Conservation (phyloP, 1,140 invertebrate genomes). For the Musca domestica region DNA sequence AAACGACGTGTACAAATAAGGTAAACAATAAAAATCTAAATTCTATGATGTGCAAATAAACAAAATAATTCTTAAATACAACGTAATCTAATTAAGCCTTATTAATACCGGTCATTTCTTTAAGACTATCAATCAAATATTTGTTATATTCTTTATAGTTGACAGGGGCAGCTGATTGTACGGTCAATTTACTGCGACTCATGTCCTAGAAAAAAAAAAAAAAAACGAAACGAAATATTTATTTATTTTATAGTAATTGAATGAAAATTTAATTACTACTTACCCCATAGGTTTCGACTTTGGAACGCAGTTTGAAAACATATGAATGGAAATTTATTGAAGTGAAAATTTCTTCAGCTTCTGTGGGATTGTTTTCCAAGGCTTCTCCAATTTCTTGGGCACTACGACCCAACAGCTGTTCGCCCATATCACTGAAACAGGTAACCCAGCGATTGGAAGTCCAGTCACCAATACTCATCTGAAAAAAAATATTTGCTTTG, state of each 20-base stretch:
- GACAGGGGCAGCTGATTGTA: conserved; percentile 65
- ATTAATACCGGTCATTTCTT: conserved; percentile 60
- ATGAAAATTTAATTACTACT: neutral
- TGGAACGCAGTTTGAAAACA: no score
- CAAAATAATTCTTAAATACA: neutral
- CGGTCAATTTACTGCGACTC: conserved; percentile 72
- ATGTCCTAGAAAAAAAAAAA: conserved; percentile 69
- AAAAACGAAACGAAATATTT: no score
- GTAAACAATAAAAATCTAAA: no score
- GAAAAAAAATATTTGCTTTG: no score
- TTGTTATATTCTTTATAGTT: conserved; percentile 75
- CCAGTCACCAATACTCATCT: conserved; percentile 79
- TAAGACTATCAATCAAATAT: conserved; percentile 67
- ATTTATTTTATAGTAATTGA: neutral
- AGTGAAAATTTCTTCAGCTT: conserved; percentile 64
- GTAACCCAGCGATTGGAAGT: conserved; percentile 82
- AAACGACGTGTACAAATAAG: no score
- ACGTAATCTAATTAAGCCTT: conserved; percentile 25
- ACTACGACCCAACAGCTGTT: conserved; percentile 73
- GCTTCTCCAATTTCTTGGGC: conserved; percentile 75
- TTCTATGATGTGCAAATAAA: no score
- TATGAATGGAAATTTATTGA: conserved; percentile 69
- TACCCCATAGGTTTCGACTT: no score
- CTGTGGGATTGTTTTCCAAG: conserved; percentile 63
- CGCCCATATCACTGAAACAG: conserved; percentile 84